Percentiles rank a stretch among this genome's conserved stretches.
Conservation (phyloP, 1,140 invertebrate genomes). For the Bombus sylvicola region DNA sequence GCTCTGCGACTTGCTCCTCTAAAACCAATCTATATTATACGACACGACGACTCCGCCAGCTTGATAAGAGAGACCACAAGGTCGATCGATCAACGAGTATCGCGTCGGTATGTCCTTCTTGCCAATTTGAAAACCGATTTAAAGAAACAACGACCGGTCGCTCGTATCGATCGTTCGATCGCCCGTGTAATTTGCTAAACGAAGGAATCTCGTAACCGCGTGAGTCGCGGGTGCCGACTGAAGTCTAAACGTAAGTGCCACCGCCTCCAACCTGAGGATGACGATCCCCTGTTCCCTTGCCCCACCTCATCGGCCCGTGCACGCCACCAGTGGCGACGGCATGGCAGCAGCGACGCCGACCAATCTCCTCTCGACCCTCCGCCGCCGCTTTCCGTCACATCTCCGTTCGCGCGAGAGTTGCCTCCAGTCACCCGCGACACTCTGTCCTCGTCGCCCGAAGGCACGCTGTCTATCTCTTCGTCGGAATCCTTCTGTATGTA, state of each 20-base stretch:
- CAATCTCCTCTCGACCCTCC: constrained; percentile 26
- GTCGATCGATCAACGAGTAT: not conserved
- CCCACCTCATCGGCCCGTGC: constrained; percentile 45
- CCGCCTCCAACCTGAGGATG: constrained; percentile 80
- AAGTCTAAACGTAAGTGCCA: constrained; percentile 78
- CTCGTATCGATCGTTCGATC: constrained; percentile 2
- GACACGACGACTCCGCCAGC: not conserved
- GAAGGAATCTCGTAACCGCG: constrained; percentile 55
- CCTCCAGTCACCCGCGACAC: constrained; percentile 49
- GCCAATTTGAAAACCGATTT: not conserved
- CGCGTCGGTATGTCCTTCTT: not conserved
- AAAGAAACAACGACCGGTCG: not conserved
- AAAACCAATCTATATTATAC: not conserved
- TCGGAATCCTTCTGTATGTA: not conserved
- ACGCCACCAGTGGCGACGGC: constrained; percentile 59
- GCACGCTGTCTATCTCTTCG: not conserved
- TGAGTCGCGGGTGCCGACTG: constrained; percentile 79
- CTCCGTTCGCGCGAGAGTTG: constrained; percentile 57
- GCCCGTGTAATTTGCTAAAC: constrained; percentile 14
- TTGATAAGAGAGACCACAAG: too few species aligned
- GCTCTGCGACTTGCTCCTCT: not conserved
- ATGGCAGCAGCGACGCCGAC: constrained; percentile 37
- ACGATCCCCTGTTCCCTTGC: constrained; percentile 63
- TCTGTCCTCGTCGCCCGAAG: constrained; percentile 53
- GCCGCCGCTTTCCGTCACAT: constrained; percentile 54